Percentiles rank a stretch among this genome's conserved stretches.
phyloP scores from a whole-genome alignment of 2,888 invertebrate genomes.

The Pyralis farinalis region DNA sequence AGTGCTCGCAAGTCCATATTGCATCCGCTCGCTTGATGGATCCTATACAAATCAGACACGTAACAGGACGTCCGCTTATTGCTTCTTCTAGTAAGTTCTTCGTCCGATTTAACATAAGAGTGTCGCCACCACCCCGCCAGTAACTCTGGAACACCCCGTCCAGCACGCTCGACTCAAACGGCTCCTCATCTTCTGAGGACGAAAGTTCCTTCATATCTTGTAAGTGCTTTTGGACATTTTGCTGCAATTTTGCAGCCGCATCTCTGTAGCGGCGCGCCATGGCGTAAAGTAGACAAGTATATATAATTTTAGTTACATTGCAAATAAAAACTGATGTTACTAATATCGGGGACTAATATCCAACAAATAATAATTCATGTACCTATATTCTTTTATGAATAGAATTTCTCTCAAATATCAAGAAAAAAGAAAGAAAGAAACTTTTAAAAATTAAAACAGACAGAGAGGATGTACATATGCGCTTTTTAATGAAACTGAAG shows the following conservation, averaged over 20 bases:
- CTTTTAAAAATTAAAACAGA: no score
- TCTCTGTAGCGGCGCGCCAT: constrained; percentile 68
- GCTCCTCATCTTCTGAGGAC: constrained; percentile 71
- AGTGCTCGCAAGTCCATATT: constrained; percentile 94
- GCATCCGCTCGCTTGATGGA: constrained; percentile 89
- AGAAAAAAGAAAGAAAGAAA: background rate
- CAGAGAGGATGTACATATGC: no score
- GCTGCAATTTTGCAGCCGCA: constrained; percentile 68
- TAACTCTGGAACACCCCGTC: constrained; percentile 67
- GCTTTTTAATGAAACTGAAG: no score
- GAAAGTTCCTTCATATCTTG: constrained; percentile 65
- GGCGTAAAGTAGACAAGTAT: constrained; percentile 1
- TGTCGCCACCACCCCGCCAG: constrained; percentile 60
- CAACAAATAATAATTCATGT: no score
- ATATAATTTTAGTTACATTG: no score
- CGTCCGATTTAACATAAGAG: constrained; percentile 76
- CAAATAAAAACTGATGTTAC: background rate
- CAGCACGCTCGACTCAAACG: constrained; percentile 57
- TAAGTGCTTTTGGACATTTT: constrained; percentile 68
- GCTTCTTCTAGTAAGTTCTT: constrained; percentile 88
- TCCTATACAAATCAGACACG: constrained; percentile 95
- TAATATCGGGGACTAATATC: no score
- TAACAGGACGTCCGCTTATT: constrained; percentile 88
- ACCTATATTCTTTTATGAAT: no score
- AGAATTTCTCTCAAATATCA: no score